Conservation (phyloP, 1,140 invertebrate species). For the Fopius arisanus region DNA sequence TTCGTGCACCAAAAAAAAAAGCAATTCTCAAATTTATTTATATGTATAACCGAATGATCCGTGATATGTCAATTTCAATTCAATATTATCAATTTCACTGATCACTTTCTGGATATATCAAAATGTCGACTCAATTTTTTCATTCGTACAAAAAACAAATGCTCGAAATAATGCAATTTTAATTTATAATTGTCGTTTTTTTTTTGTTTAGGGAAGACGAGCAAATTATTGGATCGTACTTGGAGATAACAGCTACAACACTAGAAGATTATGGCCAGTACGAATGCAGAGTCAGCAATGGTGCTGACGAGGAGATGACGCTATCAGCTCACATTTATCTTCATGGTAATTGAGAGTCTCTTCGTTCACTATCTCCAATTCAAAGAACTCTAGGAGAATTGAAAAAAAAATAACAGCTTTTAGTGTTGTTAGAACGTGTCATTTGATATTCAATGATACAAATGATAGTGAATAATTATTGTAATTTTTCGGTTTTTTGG, state of each 20-base stretch:
- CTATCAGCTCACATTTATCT: slow-evolving; percentile 58
- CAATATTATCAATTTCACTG: background rate
- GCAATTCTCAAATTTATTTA: background rate
- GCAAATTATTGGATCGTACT: slow-evolving; percentile 75
- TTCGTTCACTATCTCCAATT: slow-evolving; percentile 16
- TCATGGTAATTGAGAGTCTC: slow-evolving; percentile 49
- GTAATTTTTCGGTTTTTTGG: background rate
- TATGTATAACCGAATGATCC: background rate
- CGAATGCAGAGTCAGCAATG: slow-evolving; percentile 68
- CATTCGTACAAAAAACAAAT: background rate
- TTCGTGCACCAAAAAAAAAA: background rate
- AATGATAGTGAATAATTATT: background rate
- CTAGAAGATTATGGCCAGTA: slow-evolving; percentile 75
- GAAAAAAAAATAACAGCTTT: slow-evolving; percentile 9
- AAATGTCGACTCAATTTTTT: background rate
- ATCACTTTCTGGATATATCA: too few species aligned
- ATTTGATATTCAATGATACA: background rate
- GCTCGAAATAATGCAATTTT: background rate
- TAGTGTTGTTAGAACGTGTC: background rate
- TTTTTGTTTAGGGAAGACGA: slow-evolving; percentile 68
- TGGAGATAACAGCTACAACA: slow-evolving; percentile 69
- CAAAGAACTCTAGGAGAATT: background rate
- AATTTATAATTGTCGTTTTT: slow-evolving; percentile 11
- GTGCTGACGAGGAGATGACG: slow-evolving; percentile 61
- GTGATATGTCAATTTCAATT: background rate